A percentile compares a stretch with the other conserved stretches of the same genome.
These are phyloP conservation scores for Drosophila navojoa DNA, from an alignment of 1,140 invertebrate species.

Conservation along the genomic window DNA sequence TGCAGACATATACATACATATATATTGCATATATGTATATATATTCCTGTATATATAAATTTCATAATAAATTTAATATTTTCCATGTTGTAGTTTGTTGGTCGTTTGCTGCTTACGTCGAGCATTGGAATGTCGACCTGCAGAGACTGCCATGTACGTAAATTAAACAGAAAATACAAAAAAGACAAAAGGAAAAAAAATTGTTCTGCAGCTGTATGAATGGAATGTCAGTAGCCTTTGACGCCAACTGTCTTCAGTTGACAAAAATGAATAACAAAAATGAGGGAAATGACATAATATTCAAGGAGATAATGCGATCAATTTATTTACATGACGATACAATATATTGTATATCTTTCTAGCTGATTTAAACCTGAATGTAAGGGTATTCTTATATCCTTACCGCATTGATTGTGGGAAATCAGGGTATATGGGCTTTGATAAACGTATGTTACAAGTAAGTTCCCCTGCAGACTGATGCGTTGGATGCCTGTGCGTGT, in stretches of 20 bases:
- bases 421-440: too few relatives aligned
- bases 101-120: slow-evolving; percentile 1
- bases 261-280: background rate
- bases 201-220: background rate
- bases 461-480: too few relatives aligned
- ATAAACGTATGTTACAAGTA: too few relatives aligned
- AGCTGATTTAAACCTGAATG: too few relatives aligned
- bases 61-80: slow-evolving; percentile 8
- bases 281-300: background rate
- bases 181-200: background rate
- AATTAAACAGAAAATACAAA: slow-evolving; percentile 24
- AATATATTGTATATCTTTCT: too few relatives aligned
- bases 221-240: slow-evolving; percentile 1
- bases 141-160: slow-evolving; percentile 9
- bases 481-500: too few relatives aligned
- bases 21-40: background rate
- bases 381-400: too few relatives aligned
- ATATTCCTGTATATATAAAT: background rate
- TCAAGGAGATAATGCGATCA: slow-evolving; percentile 8
- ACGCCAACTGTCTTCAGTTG: background rate
- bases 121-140: slow-evolving; percentile 13
- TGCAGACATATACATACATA: background rate
- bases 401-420: too few relatives aligned
- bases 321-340: slow-evolving; percentile 3
- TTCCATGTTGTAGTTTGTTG: slow-evolving; percentile 17